Percentiles rank a stretch among this genome's conserved stretches.
Conservation (phyloP, 2,797 vertebrate genomes). For the Poecilia picta region DNA sequence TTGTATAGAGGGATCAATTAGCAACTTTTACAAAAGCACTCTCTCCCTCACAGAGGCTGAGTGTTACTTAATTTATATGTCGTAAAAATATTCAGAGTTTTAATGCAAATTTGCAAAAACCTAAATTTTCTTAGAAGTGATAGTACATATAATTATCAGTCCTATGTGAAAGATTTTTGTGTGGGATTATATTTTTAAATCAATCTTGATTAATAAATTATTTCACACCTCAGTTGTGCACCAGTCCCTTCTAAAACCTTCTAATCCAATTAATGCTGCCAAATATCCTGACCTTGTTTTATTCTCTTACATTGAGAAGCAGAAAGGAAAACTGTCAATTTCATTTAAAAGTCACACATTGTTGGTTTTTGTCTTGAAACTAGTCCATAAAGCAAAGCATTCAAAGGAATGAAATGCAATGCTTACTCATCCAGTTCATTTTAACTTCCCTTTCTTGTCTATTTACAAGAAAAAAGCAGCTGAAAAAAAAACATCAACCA, state of each 20-base stretch:
- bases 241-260: neutral
- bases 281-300: neutral
- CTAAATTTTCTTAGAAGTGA: neutral
- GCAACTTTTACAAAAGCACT: neutral
- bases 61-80: neutral
- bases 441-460: neutral
- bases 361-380: neutral
- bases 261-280: conserved; percentile 29
- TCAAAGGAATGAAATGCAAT: neutral
- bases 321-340: neutral
- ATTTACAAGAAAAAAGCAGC: neutral
- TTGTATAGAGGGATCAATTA: neutral
- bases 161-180: neutral
- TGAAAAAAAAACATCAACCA: conserved; percentile 41
- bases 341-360: neutral
- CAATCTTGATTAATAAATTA: neutral
- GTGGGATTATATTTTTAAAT: neutral
- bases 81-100: neutral
- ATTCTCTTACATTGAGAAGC: neutral
- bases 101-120: neutral
- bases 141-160: neutral
- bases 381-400: neutral
- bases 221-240: neutral
- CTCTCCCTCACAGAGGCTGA: neutral
- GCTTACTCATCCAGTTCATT: neutral